Conservation (phyloP, 2,113 vertebrate species). For the Leptobrachium ailaonicum region DNA sequence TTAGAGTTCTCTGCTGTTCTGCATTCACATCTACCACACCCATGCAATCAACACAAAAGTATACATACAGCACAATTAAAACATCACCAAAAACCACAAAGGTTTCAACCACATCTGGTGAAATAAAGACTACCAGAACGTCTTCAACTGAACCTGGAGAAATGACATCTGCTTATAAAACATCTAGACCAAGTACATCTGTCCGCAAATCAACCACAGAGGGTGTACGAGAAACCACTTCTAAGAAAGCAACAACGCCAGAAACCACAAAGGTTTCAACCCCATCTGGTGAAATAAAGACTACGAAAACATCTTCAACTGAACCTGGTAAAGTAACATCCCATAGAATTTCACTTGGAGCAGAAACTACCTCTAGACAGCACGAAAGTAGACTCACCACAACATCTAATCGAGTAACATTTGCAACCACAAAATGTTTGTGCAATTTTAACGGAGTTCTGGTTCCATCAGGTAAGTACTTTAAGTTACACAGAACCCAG, state of each 20-base stretch:
- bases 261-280: constrained; percentile 24
- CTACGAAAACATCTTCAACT: neutral
- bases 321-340: too few relatives aligned
- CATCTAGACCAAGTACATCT: neutral
- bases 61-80: neutral
- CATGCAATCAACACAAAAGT: neutral
- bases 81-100: neutral
- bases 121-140: neutral
- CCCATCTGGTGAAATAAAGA: constrained; percentile 4
- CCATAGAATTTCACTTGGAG: neutral
- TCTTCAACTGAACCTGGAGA: neutral
- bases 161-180: neutral
- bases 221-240: neutral
- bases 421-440: constrained; percentile 17
- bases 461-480: constrained; percentile 15
- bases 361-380: neutral
- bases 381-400: neutral
- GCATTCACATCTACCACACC: neutral
- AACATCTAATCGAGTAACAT: neutral
- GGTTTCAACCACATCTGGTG: neutral
- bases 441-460: constrained; percentile 29
- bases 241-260: neutral
- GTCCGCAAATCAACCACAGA: neutral
- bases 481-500: too few relatives aligned
- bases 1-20: constrained; percentile 27